Percentiles rank a stretch among this genome's conserved stretches.
phyloP scores from a whole-genome alignment of 2,797 vertebrate species.

The Sylvilagus floridanus region DNA sequence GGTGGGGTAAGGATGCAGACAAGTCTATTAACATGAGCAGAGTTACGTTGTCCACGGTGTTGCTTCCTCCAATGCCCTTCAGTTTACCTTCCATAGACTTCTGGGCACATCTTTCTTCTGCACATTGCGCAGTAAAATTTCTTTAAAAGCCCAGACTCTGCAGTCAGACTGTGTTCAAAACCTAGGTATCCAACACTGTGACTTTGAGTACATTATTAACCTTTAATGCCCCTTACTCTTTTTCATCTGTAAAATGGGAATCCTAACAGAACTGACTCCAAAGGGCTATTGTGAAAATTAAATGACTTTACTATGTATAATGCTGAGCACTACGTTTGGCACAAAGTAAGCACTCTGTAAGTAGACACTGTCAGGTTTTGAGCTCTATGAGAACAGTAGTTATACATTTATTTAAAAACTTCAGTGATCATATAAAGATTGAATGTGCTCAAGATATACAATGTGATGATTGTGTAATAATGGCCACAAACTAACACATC shows the following conservation, averaged over 20 bases:
- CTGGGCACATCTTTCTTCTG: not conserved
- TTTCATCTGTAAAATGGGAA: not conserved
- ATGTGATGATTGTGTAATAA: not conserved
- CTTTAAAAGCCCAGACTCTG: not conserved
- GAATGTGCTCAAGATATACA: not conserved
- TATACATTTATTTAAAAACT: not conserved
- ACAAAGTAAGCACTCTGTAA: not conserved
- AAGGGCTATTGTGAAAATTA: not conserved
- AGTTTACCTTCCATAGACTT: not conserved
- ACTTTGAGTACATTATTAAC: not conserved
- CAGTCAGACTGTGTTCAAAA: not conserved
- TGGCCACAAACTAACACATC: not conserved
- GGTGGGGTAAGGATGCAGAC: not conserved
- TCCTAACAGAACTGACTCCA: not conserved
- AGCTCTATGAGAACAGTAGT: not conserved
- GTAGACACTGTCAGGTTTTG: not conserved
- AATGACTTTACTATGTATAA: not conserved
- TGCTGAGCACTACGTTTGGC: not conserved
- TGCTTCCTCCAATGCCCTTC: not conserved
- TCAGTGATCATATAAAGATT: not conserved
- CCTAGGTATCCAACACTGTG: not conserved
- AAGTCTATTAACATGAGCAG: not conserved
- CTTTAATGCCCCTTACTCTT: not conserved
- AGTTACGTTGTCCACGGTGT: not conserved
- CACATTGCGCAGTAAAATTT: not conserved